Evolutionary conservation across 2,113 vertebrate genomes (phyloP), one percentile per base, ranked within the genome.

Genomic region (Pipa parva): DNA sequence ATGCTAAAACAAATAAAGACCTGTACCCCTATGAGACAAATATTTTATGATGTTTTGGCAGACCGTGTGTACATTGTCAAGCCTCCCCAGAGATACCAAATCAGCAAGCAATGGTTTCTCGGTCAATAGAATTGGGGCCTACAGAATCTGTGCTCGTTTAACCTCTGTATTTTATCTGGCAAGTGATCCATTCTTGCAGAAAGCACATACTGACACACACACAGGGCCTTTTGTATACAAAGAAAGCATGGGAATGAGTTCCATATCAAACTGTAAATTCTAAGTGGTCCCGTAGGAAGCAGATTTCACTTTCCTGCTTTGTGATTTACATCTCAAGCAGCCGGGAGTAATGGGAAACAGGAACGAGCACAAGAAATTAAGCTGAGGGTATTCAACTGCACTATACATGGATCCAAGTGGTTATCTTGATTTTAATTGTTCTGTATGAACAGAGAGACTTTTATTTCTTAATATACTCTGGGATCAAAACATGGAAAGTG

Each of bases 131-230:
- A 26, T 20, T 24, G 20, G 18, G 31, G 6, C n/a, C 27, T 52
- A 37, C 25, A 52, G 48, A 39, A 22, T 45, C 26, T 51, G 12
- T 37, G 65, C 24, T 69, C 26, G 18, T 60, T 59, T n/a, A n/a
- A 46, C 52, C 26, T 65, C 42, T 57, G 29, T 29, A 56, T 68
- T 42, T 52, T 59, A 11, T 37, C 65, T 59, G 65, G 65, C 65
- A 60, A 28, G 18, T 25, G 39, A 59, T 4, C 28, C 4, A 12
- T 12, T 21, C 4, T 36, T 13, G n/a, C 2, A 7, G 22, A 25
- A 28, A 46, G 25, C 17, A 18, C 48, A 37, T 15, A 54, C 28
- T 50, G 9, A 33, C 22, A 37, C 13, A 58, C 6, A 39, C 62
- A 39, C 36, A 56, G 33, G 20, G 37, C 21, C 62, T 25, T 48